Evolutionary conservation across 2,888 invertebrate genomes (phyloP).

Genomic region (Eupithecia abbreviata): DNA sequence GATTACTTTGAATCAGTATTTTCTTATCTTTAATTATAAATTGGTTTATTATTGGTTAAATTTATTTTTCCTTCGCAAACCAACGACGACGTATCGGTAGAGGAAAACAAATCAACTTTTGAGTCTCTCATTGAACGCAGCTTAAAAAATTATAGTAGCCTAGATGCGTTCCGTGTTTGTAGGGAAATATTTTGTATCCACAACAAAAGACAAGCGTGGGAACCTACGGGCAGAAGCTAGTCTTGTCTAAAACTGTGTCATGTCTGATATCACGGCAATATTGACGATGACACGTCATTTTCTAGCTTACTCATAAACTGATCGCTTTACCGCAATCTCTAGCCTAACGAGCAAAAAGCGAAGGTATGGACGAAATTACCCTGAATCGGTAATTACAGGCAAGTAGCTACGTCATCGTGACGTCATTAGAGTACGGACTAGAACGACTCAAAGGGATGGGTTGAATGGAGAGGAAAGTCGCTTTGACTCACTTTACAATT

Average conservation of each 20-base stretch:
- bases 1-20: not conserved
- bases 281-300: slow-evolving; percentile 68
- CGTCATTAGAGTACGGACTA: slow-evolving; percentile 75
- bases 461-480: slow-evolving; percentile 48
- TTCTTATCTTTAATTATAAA: not conserved
- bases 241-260: slow-evolving; percentile 23
- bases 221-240: not conserved
- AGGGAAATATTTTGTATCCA: not conserved
- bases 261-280: slow-evolving; percentile 61
- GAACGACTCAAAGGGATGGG: slow-evolving; percentile 47
- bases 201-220: not conserved
- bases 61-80: no score
- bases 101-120: no score
- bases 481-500: not conserved
- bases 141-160: no score
- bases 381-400: slow-evolving; percentile 80
- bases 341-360: slow-evolving; percentile 77
- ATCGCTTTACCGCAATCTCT: slow-evolving; percentile 35
- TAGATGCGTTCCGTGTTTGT: no score
- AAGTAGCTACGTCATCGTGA: slow-evolving; percentile 78
- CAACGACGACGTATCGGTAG: no score
- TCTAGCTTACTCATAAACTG: slow-evolving; percentile 31
- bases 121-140: no score
- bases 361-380: slow-evolving; percentile 75
- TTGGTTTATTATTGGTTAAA: no score